Percentiles rank a stretch among this genome's conserved stretches.
phyloP scores from a whole-genome alignment of 2,888 invertebrate species.

The Pherbina coryleti region DNA sequence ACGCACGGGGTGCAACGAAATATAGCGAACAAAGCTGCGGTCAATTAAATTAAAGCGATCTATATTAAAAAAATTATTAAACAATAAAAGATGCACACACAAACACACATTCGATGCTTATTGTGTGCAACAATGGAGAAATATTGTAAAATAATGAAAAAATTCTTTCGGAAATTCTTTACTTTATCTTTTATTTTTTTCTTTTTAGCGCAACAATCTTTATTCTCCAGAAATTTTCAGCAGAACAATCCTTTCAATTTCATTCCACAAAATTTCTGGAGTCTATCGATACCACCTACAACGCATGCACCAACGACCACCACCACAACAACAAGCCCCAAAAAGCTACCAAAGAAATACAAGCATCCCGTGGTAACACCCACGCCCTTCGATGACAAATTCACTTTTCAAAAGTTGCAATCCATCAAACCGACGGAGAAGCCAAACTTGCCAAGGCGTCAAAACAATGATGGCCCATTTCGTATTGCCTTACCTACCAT shows the following conservation, averaged over 20 bases:
- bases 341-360: slow-evolving; percentile 52
- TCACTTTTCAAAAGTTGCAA: slow-evolving; percentile 40
- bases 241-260: slow-evolving; percentile 54
- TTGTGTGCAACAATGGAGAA: not conserved
- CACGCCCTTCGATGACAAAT: slow-evolving; percentile 43
- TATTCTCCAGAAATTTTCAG: slow-evolving; percentile 26
- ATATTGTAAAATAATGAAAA: not conserved
- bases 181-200: not conserved
- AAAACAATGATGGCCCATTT: slow-evolving; percentile 58
- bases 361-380: slow-evolving; percentile 35
- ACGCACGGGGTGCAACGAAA: no score
- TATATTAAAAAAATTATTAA: no score
- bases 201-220: slow-evolving; percentile 42
- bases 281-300: slow-evolving; percentile 55
- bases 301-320: slow-evolving; percentile 23
- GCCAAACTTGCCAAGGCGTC: not conserved
- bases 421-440: not conserved
- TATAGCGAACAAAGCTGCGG: no score
- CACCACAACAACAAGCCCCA: slow-evolving; percentile 36
- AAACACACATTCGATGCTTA: not conserved
- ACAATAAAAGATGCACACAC: no score
- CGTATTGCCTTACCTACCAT: slow-evolving; percentile 62
- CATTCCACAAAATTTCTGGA: slow-evolving; percentile 59
- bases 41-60: no score
- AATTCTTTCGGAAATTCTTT: not conserved